Evolutionary conservation across 2,888 invertebrate genomes (phyloP).

Genomic region (Xylocampa areola): DNA sequence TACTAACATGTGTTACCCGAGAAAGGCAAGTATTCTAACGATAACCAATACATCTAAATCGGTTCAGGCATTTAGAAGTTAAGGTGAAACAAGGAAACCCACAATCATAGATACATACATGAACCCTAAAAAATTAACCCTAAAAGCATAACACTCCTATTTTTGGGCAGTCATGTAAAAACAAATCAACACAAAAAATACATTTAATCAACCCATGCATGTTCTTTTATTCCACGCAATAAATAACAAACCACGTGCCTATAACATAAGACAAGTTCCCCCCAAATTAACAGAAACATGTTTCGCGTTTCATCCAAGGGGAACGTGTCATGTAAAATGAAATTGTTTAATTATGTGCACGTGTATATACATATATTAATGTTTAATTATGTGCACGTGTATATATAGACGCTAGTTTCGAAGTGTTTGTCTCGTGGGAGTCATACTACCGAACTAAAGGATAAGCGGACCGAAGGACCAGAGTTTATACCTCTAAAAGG

Average conservation of each 20-base stretch:
- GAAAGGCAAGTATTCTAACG: too few species aligned
- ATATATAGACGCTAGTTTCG: slow-evolving; percentile 37
- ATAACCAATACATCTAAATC: too few species aligned
- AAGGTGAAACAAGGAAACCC: too few species aligned
- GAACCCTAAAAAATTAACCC: too few species aligned
- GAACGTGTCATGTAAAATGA: slow-evolving; percentile 46
- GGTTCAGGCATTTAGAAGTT: too few species aligned
- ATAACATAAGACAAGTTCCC: not conserved
- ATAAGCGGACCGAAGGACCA: too few species aligned
- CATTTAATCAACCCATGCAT: slow-evolving; percentile 1
- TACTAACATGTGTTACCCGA: too few species aligned
- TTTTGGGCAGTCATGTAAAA: too few species aligned
- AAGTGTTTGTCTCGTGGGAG: slow-evolving; percentile 47
- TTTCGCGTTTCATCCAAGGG: slow-evolving; percentile 8
- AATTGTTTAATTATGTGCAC: slow-evolving; percentile 66
- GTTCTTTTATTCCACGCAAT: not conserved
- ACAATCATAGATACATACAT: too few species aligned
- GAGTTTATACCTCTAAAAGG: not conserved
- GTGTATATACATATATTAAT: slow-evolving; percentile 28
- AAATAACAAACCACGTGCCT: not conserved
- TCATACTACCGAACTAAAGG: not conserved
- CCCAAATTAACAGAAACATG: slow-evolving; percentile 19
- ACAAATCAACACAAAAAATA: not conserved
- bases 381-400: slow-evolving; percentile 65
- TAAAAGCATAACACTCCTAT: too few species aligned